Evolutionary conservation across 2,888 invertebrate species (phyloP).

Genomic region (Tricholauxania praeusta): DNA sequence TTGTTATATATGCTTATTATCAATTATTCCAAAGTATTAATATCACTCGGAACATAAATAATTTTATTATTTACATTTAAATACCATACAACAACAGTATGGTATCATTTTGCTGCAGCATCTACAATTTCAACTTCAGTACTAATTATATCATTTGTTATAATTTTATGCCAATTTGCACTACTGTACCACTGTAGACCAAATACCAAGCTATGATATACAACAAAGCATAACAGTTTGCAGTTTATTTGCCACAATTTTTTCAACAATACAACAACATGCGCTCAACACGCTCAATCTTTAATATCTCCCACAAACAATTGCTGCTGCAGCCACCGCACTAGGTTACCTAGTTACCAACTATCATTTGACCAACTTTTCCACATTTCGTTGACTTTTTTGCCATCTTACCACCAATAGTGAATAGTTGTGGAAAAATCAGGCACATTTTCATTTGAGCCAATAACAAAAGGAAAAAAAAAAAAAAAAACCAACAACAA

Average conservation of each 20-base stretch:
- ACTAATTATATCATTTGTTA: background rate
- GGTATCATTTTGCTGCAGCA: too few species aligned
- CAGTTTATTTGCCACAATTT: background rate
- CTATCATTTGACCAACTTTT: conserved; percentile 28
- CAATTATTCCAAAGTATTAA: background rate
- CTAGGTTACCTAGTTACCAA: conserved; percentile 36
- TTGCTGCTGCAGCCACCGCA: conserved; percentile 14
- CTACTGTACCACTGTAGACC: background rate
- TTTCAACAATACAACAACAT: background rate
- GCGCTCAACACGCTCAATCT: background rate
- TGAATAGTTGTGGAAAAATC: too few species aligned
- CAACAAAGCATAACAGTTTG: background rate
- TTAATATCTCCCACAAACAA: background rate
- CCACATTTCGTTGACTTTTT: conserved; percentile 30
- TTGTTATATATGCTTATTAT: background rate
- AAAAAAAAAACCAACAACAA: too few species aligned
- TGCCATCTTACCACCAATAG: conserved; percentile 2
- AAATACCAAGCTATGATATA: background rate
- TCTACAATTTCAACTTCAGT: background rate
- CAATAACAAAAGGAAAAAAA: too few species aligned
- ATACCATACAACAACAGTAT: too few species aligned
- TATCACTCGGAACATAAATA: too few species aligned
- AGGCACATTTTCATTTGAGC: too few species aligned
- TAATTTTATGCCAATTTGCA: background rate
- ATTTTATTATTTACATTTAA: too few species aligned